Percentiles rank a stretch among this genome's conserved stretches.
phyloP scores from a whole-genome alignment of 2,888 invertebrate genomes.

The Cremastinae sp. region DNA sequence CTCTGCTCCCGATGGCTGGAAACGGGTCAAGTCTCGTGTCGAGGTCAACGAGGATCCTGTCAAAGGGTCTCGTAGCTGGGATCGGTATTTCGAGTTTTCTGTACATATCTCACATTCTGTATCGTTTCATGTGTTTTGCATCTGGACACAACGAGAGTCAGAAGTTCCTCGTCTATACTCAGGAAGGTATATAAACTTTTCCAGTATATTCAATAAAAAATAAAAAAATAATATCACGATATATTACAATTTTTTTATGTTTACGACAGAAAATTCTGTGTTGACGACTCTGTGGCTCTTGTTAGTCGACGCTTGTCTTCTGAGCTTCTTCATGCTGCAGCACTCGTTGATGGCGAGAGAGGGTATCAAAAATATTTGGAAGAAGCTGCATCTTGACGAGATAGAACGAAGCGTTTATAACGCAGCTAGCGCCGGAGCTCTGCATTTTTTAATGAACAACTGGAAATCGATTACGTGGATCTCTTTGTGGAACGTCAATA shows the following conservation, averaged over 20 bases:
- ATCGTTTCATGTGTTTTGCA: slow-evolving; percentile 82
- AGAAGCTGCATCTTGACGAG: slow-evolving; percentile 78
- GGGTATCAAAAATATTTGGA: slow-evolving; percentile 79
- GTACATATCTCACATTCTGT: slow-evolving; percentile 81
- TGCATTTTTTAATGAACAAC: slow-evolving; percentile 81
- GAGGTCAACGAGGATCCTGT: slow-evolving; percentile 19
- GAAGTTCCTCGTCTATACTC: slow-evolving; percentile 58
- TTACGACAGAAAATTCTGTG: slow-evolving; percentile 67
- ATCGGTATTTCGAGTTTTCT: slow-evolving; percentile 80
- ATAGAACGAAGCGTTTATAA: slow-evolving; percentile 75
- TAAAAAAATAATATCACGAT: slow-evolving; percentile 26
- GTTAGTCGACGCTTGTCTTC: slow-evolving; percentile 80
- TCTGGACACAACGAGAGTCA: slow-evolving; percentile 80
- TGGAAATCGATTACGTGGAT: slow-evolving; percentile 81
- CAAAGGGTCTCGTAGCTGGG: slow-evolving; percentile 73
- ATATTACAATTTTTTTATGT: slow-evolving; percentile 70
- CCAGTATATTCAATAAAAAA: slow-evolving; percentile 17
- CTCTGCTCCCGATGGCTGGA: slow-evolving; percentile 24
- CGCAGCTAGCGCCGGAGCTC: slow-evolving; percentile 74
- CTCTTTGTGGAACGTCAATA: slow-evolving; percentile 82
- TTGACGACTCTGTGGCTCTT: slow-evolving; percentile 79
- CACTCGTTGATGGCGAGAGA: slow-evolving; percentile 83
- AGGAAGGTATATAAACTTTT: slow-evolving; percentile 62
- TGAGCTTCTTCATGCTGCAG: slow-evolving; percentile 82
- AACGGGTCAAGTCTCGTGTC: slow-evolving; percentile 10